Evolutionary conservation across 2,888 invertebrate genomes (phyloP), one percentile per base, ranked within the genome.

Genomic region (Saturnia japonica): DNA sequence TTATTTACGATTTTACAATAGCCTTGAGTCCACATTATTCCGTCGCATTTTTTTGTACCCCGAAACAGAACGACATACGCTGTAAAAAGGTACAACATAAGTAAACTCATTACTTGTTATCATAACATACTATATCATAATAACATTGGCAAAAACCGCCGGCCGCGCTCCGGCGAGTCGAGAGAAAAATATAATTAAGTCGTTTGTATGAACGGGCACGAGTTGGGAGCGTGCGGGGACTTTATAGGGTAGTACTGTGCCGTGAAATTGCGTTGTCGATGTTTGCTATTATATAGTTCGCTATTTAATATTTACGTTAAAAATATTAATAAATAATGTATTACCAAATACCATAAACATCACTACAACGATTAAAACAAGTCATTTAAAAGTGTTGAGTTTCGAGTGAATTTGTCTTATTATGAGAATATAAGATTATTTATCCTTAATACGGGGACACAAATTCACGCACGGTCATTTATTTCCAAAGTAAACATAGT

Each of bases 131-230:
- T 60, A 64, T 47, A 47, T 68, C 68, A 68, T 54, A 34, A 40
- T 68, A 40, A 19, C n/a, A 47, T 68, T 22, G 54, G 47, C 8
- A 54, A 68, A 40, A 64, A 64, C 64, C 25, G 77, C 9, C 75
- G 74, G 70, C 72, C 74, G 75, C 73, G 72, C 70, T 34, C 57
- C 54, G 74, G 74, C 72, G 78, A 76, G 80, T 76, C 40, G 72
- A 72, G 79, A 80, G 84, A 84, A 85, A 86, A 86, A 86, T 86
- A 88, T 91, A 91, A 92, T 92, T 83, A 88, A 82, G 88, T 87
- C 84, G 85, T 92, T 90, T 89, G 86, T 91, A 93, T 92, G 92
- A 87, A 85, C 78, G 75, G 84, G 82, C 93, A 93, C 91, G 91
- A 78, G 77, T 80, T 73, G 77, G 78, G 79, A 64, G 78, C 88